Evolutionary conservation across 2,888 invertebrate genomes (phyloP), one percentile per base, ranked within the genome.

Genomic region (Epinotia ramella): DNA sequence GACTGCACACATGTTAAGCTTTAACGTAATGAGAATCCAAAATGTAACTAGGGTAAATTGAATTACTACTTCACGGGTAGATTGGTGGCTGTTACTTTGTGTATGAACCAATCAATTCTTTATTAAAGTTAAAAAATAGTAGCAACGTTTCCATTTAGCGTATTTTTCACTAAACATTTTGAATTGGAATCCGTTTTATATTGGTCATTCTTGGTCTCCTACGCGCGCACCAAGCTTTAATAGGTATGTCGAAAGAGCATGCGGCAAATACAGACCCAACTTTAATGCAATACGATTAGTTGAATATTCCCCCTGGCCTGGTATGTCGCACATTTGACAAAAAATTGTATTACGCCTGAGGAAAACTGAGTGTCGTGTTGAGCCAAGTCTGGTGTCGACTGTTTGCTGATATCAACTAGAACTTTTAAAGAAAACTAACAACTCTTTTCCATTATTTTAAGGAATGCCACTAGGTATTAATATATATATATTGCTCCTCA

Each of bases 1-100:
- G 46, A 60, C 46, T 70, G 65, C 40, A 49, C 53, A 75, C 49
- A 60, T 70, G 69, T 57, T 20, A 20, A 24, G 66, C 70, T 71
- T 62, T n/a, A 24, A 46, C 46, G 46, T 69, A 59, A 59, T 59
- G 57, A 59, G 68, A 44, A 69, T 60, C 16, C 24, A 20, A 53
- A 28, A 20, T 18, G 3, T 11, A 20, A 57, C 9, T 57, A 11
- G 57, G 20, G 18, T 11, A 57, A 53, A 53, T n/a, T n/a, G n/a
- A 53, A 53, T 53, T 49, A 53, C n/a, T 53, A 13, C n/a, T n/a
- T 53, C n/a, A 53, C 53, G 7, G 53, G 53, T n/a, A 53, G 53
- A 53, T n/a, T n/a, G n/a, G n/a, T n/a, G n/a, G n/a, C 40, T 40
- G 33, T 33, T 33, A 40, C 40, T 40, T 40, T 40, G 40, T 9